These are phyloP conservation scores for Corythaixoides concolor DNA, from an alignment of 2,113 vertebrate genomes.

Conservation along the genomic window DNA sequence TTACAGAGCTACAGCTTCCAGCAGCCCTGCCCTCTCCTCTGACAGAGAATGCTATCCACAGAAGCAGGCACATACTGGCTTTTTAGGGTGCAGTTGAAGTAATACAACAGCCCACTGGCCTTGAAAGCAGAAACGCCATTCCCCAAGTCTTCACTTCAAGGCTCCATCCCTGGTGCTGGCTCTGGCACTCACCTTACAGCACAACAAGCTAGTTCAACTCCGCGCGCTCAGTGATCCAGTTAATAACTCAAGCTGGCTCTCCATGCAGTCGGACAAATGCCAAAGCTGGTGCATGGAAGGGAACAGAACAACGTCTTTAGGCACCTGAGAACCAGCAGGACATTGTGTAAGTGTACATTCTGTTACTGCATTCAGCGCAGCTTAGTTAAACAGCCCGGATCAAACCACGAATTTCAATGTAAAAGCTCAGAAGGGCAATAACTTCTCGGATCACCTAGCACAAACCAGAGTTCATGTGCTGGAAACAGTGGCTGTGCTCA, in stretches of 20 bases:
- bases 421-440: neutral
- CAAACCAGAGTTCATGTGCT: neutral
- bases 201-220: neutral
- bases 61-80: neutral
- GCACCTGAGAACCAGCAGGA: neutral
- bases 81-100: neutral
- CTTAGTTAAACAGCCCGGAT: neutral
- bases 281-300: neutral
- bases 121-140: accelerated
- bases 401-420: neutral
- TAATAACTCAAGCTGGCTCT: neutral
- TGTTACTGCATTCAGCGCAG: neutral
- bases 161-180: neutral
- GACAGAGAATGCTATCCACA: neutral
- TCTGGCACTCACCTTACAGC: neutral
- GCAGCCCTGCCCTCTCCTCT: neutral
- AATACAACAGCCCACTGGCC: neutral
- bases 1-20: neutral
- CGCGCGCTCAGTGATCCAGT: neutral
- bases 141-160: neutral
- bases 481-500: neutral
- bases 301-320: neutral
- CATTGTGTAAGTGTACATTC: neutral
- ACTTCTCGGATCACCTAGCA: neutral
- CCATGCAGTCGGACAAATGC: neutral